Evolutionary conservation across 2,888 invertebrate species (phyloP).

Genomic region (Cecidostiba fungosa): DNA sequence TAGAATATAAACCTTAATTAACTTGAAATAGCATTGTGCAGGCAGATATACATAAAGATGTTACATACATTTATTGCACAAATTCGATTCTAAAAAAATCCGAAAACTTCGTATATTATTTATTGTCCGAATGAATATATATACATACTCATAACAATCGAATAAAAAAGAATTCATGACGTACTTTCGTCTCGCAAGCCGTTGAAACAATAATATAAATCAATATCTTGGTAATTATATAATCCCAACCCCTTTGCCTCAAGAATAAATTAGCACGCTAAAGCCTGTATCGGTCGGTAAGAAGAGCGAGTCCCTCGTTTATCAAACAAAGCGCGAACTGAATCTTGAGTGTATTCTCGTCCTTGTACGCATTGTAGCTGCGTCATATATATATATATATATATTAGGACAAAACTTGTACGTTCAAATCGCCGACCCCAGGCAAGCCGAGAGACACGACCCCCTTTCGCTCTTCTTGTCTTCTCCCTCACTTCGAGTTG

Average conservation of each 20-base stretch:
- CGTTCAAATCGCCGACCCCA: neutral
- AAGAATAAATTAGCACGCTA: constrained; percentile 16
- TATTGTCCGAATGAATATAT: no score
- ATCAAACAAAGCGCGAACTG: constrained; percentile 42
- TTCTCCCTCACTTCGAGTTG: constrained; percentile 31
- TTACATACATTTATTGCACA: no score
- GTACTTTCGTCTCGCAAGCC: no score
- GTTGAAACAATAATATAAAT: neutral
- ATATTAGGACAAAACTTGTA: constrained; percentile 33
- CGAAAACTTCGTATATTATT: no score
- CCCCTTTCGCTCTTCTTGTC: neutral
- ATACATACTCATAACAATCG: no score
- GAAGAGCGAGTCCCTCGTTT: neutral
- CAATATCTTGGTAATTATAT: neutral
- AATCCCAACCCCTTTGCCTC: neutral
- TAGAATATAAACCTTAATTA: no score
- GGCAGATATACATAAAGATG: no score
- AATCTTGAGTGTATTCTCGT: neutral
- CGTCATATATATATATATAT: no score
- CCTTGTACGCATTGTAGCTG: constrained; percentile 1
- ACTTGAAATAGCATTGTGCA: no score
- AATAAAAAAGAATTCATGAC: no score
- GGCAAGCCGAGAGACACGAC: neutral
- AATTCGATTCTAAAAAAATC: no score
- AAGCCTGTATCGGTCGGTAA: constrained; percentile 20